Evolutionary conservation across 2,888 invertebrate genomes (phyloP), one percentile per base, ranked within the genome.

Genomic region (Cataglyphis altisquamis): DNA sequence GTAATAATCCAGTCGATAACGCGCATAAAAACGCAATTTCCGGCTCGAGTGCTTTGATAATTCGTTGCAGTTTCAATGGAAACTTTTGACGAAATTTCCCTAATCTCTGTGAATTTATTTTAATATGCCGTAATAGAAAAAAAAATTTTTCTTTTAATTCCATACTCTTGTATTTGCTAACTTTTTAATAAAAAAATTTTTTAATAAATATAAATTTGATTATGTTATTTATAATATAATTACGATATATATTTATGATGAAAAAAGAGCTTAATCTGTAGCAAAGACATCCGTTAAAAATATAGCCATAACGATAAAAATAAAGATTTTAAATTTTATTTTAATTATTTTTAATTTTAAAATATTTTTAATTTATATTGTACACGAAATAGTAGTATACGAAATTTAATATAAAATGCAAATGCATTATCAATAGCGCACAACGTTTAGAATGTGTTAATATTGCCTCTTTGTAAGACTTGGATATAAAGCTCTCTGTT

Each of bases 1-100:
- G 77, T 77, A 77, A 77, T 77, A 77, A 67, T 41, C 29, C 41
- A 62, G 77, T 68, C 68, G 77, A 77, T 77, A 77, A 67, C 29
- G 67, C 68, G 67, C 41, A 41, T 57, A 77, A 77, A 77, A 77
- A 77, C 29, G 55, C 55, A 67, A 77, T 77, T 77, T 67, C 55
- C 18, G 29, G 39, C 39, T 29, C 6, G 9, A 52, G 18, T 67
- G 29, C 55, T 68, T 55, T 15, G 41, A 67, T 55, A 67, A 67
- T 29, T 67, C 29, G n/a, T 67, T n/a, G 57, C 12, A n/a, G 36
- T 25, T 45, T 39, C 25, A n/a, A n/a, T 15, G 1, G 57, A 55
- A 55, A 67, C 55, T 55, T 75, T n/a, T 63, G 18, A 41, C 41
- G 4, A 64, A 36, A 45, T 25, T 25, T 62, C 29, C n/a, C 25